Percentiles rank a stretch among this genome's conserved stretches.
These are phyloP conservation scores for Cryptomyrus ogoouensis DNA, from an alignment of 2,113 vertebrate species.

Conservation along the genomic window DNA sequence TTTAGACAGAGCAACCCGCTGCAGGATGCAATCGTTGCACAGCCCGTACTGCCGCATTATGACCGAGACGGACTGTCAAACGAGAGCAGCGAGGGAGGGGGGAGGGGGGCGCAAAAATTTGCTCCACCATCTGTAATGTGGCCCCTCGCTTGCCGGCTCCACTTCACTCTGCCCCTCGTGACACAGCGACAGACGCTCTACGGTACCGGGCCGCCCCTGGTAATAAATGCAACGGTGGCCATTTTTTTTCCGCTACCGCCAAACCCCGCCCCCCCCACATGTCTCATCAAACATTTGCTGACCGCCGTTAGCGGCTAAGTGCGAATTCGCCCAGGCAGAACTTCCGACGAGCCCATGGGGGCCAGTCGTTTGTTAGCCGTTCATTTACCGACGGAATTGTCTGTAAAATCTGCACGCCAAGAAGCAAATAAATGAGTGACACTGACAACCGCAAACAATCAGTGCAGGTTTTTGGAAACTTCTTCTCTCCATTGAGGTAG, in stretches of 20 bases:
- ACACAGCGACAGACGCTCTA: not conserved
- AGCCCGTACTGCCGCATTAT: constrained; percentile 73
- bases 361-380: not conserved
- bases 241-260: not conserved
- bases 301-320: not conserved
- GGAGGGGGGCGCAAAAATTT: constrained; percentile 37
- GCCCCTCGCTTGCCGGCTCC: constrained; percentile 60
- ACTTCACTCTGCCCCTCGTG: constrained; percentile 26
- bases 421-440: not conserved
- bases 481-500: constrained; percentile 39
- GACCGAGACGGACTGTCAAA: constrained; percentile 53
- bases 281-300: not conserved
- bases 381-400: not conserved
- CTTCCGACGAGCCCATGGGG: not conserved
- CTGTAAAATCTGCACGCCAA: too few relatives aligned
- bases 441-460: constrained; percentile 18
- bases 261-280: not conserved
- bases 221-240: not conserved
- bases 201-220: not conserved
- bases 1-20: constrained; percentile 89
- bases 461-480: constrained; percentile 30
- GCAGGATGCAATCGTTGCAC: constrained; percentile 82
- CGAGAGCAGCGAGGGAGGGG: constrained; percentile 61
- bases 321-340: not conserved
- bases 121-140: constrained; percentile 65